Base-by-base conservation (phyloP, 2,797 vertebrate genomes). In the Pipistrellus kuhlii region DNA sequence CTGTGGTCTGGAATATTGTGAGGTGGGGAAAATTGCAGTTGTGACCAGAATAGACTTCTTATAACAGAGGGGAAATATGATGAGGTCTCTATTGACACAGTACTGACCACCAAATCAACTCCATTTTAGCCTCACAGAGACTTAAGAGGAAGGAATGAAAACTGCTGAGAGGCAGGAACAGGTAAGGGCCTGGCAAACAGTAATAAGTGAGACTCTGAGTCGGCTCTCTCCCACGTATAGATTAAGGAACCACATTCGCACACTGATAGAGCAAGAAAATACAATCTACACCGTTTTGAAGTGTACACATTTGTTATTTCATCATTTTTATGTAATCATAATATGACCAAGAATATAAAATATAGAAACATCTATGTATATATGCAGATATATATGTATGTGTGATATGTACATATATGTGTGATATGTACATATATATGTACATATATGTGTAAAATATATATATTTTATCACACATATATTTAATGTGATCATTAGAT, bases 331-430 rank as follows among this genome's bases (percentile, higher is more conserved):
- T n/a, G 9, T 71, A 73, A 82, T 27, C 35, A 46, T 64, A 57
- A 23, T 46, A 85, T 9, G 30, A 41, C 44, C 44, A n/a, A 48
- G 27, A 62, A 71, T n/a, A 86, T 32, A 62, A 94, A 89, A 87
- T 51, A 59, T 0, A 27, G 73, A 77, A 89, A 44, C 38, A 62
- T 2, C 48, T 18, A 57, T 55, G 9, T n/a, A 38, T 76, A 46
- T 14, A 4, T 38, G 14, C 51, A 32, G 3, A 38, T 66, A 44
- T 44, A 10, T 44, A 44, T 44, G 44, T 44, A 11, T 44, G 11
- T n/a, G n/a, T n/a, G n/a, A n/a, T n/a, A n/a, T n/a, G n/a, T n/a
- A n/a, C n/a, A n/a, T n/a, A n/a, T n/a, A n/a, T n/a, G n/a, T n/a
- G n/a, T n/a, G n/a, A n/a, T n/a, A n/a, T n/a, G n/a, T n/a, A n/a